Percentiles rank a stretch among this genome's conserved stretches.
Conservation (phyloP, 1,140 invertebrate species). For the Zaprionus lachaisei region DNA sequence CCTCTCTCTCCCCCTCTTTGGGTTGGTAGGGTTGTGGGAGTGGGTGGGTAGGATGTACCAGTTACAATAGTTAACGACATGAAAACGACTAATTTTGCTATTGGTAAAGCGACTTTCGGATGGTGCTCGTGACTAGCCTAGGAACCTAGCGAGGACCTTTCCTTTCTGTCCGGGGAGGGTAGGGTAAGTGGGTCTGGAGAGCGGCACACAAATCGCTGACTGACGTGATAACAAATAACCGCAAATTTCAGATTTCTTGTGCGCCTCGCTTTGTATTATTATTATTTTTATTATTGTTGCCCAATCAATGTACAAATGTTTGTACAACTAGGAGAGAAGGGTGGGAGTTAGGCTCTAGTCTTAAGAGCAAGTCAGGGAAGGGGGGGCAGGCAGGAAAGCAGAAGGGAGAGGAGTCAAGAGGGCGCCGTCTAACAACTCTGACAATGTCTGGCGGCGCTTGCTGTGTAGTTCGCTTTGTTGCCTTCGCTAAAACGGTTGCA, state of each 20-base stretch:
- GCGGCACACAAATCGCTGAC: constrained; percentile 59
- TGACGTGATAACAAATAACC: constrained; percentile 82
- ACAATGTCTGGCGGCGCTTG: constrained; percentile 51
- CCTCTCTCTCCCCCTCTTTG: no score
- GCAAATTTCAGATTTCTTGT: constrained; percentile 57
- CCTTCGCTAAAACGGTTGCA: constrained; percentile 53
- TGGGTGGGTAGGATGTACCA: constrained; percentile 62
- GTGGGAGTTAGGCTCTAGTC: not conserved
- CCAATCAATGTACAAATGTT: constrained; percentile 70
- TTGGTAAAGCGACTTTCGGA: constrained; percentile 38
- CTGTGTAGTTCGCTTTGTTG: constrained; percentile 63
- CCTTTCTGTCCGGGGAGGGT: not conserved
- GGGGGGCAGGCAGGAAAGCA: not conserved
- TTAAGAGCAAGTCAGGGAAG: not conserved
- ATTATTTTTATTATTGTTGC: constrained; percentile 12
- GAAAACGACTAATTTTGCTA: constrained; percentile 75
- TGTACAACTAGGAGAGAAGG: constrained; percentile 23
- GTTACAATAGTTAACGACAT: constrained; percentile 81
- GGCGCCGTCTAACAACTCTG: constrained; percentile 15
- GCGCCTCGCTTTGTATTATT: constrained; percentile 11
- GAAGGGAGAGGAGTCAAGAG: not conserved
- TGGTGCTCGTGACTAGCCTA: not conserved
- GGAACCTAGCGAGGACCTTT: constrained; percentile 1
- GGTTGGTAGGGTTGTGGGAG: not conserved
- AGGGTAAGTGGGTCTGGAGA: not conserved